Percentiles rank a stretch among this genome's conserved stretches.
Conservation (phyloP, 35 echinoderm and acorn worm species). For the Patiria miniata region DNA sequence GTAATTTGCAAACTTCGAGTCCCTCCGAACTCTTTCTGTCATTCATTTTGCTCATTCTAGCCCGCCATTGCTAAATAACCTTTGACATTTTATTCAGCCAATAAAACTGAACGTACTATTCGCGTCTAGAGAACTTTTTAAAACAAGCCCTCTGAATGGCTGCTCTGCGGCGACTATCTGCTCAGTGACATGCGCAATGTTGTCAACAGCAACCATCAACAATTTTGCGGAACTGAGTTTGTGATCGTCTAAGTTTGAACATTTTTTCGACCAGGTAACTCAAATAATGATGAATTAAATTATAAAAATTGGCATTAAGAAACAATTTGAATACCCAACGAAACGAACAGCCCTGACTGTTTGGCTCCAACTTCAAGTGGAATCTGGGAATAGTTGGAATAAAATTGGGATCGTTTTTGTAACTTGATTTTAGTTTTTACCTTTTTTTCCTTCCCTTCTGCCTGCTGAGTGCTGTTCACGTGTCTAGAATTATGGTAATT, state of each 20-base stretch:
- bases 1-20: slow-evolving; percentile 32
- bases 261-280: too few relatives aligned
- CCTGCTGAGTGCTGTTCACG: too few relatives aligned
- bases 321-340: too few relatives aligned
- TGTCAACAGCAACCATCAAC: slow-evolving; percentile 77
- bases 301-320: too few relatives aligned
- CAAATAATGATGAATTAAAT: too few relatives aligned
- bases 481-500: too few relatives aligned
- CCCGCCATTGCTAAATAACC: slow-evolving; percentile 2
- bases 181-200: slow-evolving; percentile 49
- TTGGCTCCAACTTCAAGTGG: too few relatives aligned
- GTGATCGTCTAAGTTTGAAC: not conserved
- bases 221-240: not conserved
- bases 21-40: slow-evolving; percentile 7
- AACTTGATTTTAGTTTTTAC: too few relatives aligned
- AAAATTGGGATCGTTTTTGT: too few relatives aligned
- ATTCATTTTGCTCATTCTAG: slow-evolving; percentile 10
- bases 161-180: not conserved
- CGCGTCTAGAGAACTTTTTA: not conserved
- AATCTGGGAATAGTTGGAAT: too few relatives aligned
- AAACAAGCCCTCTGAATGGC: not conserved
- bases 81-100: not conserved
- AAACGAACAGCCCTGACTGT: too few relatives aligned
- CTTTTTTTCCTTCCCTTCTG: too few relatives aligned
- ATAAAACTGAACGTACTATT: not conserved